These are phyloP conservation scores for Zaprionus obscuricornis DNA, from an alignment of 2,888 invertebrate genomes.

Conservation along the genomic window DNA sequence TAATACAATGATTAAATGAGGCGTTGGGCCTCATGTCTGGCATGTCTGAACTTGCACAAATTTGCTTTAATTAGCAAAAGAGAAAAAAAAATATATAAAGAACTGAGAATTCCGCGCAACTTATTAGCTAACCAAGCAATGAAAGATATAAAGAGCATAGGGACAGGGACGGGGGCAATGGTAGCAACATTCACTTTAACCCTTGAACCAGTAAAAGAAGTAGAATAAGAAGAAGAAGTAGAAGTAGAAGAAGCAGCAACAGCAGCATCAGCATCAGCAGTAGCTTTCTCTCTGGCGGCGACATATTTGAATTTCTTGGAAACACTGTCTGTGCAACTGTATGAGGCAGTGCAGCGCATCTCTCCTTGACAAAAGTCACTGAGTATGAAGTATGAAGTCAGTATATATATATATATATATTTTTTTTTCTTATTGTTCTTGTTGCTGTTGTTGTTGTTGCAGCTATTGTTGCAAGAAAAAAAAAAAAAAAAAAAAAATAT, in stretches of 20 bases:
- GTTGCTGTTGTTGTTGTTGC: slow-evolving; percentile 12
- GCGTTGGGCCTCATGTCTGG: no score
- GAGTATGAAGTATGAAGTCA: no score
- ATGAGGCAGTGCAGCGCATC: no score
- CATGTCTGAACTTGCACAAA: background rate
- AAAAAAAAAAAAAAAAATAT: no score
- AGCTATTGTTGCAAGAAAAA: slow-evolving; percentile 23
- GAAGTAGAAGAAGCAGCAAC: background rate
- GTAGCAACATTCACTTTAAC: slow-evolving; percentile 33
- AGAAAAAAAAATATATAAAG: slow-evolving; percentile 3
- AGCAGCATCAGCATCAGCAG: slow-evolving; percentile 6
- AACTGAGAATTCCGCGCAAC: slow-evolving; percentile 6
- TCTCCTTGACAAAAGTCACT: slow-evolving; percentile 41
- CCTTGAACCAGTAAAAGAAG: slow-evolving; percentile 51
- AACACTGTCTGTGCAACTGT: slow-evolving; percentile 16
- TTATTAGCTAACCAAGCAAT: slow-evolving; percentile 1
- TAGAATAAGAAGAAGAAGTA: background rate
- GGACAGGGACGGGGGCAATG: no score
- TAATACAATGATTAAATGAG: background rate
- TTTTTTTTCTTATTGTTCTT: no score
- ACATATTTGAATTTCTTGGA: slow-evolving; percentile 53
- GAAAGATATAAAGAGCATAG: slow-evolving; percentile 2
- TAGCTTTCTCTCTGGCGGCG: slow-evolving; percentile 40
- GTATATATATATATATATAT: no score
- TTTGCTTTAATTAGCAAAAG: slow-evolving; percentile 31